Conservation (phyloP, 2,113 vertebrate species). For the Rhabdomys dilectus region DNA sequence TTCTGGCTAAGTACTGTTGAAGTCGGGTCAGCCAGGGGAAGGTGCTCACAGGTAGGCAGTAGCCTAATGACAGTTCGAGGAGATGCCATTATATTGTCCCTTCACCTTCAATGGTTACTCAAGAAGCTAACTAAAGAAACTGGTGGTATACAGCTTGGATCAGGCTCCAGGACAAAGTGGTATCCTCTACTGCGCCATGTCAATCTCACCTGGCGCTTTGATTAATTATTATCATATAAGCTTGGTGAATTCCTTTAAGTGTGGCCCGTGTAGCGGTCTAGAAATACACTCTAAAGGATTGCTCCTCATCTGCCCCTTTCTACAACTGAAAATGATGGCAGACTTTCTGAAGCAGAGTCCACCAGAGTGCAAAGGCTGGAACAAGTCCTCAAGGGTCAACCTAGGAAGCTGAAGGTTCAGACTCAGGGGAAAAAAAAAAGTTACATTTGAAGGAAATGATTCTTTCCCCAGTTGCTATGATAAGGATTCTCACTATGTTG, state of each 20-base stretch:
- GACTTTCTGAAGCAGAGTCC: background rate
- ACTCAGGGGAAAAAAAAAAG: background rate
- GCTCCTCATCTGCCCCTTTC: background rate
- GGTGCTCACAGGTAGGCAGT: background rate
- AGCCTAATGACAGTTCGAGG: background rate
- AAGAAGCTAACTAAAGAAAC: conserved; percentile 39
- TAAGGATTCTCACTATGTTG: background rate
- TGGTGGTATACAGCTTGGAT: background rate
- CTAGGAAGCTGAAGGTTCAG: background rate
- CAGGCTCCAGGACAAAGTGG: conserved; percentile 1
- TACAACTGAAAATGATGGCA: background rate
- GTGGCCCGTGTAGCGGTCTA: background rate
- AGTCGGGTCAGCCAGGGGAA: background rate
- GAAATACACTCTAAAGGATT: background rate
- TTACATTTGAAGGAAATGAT: background rate
- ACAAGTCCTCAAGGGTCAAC: background rate
- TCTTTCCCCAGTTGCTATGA: background rate
- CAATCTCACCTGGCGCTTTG: background rate
- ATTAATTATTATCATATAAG: background rate
- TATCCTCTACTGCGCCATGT: background rate
- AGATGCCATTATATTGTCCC: background rate
- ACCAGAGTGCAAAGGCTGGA: background rate
- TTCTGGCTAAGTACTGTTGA: background rate
- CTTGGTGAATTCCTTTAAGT: background rate
- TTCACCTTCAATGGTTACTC: background rate